Base-by-base conservation (phyloP, 37 sponge, comb jelly and placozoan genomes). In the Aplysina aerophoba region DNA sequence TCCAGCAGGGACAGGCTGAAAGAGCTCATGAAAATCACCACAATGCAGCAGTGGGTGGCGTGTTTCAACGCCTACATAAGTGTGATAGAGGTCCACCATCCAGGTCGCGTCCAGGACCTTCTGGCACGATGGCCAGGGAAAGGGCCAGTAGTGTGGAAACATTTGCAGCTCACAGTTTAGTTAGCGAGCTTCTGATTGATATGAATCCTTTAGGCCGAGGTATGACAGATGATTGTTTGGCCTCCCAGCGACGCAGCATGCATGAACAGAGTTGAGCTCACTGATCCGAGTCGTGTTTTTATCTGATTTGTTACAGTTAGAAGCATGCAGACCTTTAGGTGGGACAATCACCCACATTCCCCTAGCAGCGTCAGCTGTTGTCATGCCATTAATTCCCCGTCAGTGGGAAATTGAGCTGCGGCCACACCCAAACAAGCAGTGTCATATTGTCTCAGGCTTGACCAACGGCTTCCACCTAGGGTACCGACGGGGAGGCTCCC, bases 21-120 rank as follows among this genome's bases (percentile, higher is more conserved):
- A 15, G 35, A 27, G 11, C 17, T 14, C 19, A 72, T 6, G 11
- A 72, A 72, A 6, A 78, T 78, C 53, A 15, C 73, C 34, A 34
- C 1, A 5, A 71, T 71, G 5, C 33, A 71, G 31, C 33, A 71
- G 30, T 71, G 73, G 73, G 73, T 71, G 35, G 31, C 4, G 11
- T 71, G 73, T 11, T 71, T 71, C 73, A 71, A 71, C 34, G 21
- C 73, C 20, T 71, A 71, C 35, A 71, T 71, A 38, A 34, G 73
- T 11, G 35, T 71, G 73, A 31, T 71, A 3, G 35, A 38, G 4
- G 20, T 71, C 1, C 21, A 11, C 30, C 20, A 71, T 20, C 73
- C 73, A 25, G 20, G 31, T 2, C 30, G 35, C 3, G 73, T 71
- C 73, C 30, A 27, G 73, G 73, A 71, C 31, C 73, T 33, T 2